Base-by-base conservation (phyloP, 2,797 vertebrate genomes). In the Menidia menidia region DNA sequence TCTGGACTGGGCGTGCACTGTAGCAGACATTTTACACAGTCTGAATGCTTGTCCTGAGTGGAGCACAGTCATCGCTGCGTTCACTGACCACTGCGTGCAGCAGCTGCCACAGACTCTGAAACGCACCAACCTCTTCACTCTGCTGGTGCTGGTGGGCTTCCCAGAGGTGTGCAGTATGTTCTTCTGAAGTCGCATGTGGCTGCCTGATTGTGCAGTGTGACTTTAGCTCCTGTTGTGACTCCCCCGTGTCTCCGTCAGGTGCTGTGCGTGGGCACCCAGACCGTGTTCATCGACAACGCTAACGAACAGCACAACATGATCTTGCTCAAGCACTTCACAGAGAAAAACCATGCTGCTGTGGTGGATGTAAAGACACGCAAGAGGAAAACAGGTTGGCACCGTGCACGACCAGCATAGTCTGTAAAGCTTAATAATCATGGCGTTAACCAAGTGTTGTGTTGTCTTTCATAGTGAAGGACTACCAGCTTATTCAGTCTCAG, bases 281-380 rank as follows among this genome's bases (percentile, higher is more conserved):
- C 97, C 1, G 94, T 98, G 73, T 99, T 98, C 86, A 84, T 98
- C 48, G 97, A 99, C 90, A 98, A 98, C 7, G 98, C 97, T 56
- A 98, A 98, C 0, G 97, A 99, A 65, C 95, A 94, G 52, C 98
- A 99, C 81, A 95, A 94, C 5, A 96, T 99, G 84, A 96, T 98
- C 87, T 88, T 99, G 85, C 94, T 99, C 77, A 99, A 99, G 79
- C 97, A 99, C 88, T 99, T 99, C 86, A 97, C 96, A 0, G 97
- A 99, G 85, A 99, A 98, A 74, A 98, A 98, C 89, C 94, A 96
- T 6, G 97, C 97, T 1, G 97, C 98, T 9, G 95, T 99, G 39
- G 96, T 98, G 7, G 97, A 99, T 52, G 95, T 98, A 53, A 97
- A 96, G 93, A 98, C 97, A 6, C 93, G 97, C 60, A 99, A 99